Percentiles rank a stretch among this genome's conserved stretches.
phyloP scores from a whole-genome alignment of 2,113 vertebrate species.

The Myiozetetes cayanensis region DNA sequence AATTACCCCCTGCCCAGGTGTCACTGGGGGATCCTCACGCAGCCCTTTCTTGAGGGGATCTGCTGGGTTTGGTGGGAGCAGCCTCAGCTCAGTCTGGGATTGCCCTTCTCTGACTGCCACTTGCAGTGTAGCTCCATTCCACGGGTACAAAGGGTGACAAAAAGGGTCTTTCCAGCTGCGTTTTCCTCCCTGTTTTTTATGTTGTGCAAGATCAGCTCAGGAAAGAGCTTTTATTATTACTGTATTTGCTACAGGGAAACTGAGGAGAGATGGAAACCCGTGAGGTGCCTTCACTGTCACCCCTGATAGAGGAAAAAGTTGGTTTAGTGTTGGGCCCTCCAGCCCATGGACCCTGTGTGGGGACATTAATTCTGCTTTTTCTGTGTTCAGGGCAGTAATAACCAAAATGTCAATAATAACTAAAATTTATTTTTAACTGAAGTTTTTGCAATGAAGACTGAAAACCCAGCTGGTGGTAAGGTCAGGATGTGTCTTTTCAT shows the following conservation, averaged over 20 bases:
- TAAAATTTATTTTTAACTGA: neutral
- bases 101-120: fast-evolving
- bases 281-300: neutral
- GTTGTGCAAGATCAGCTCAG: neutral
- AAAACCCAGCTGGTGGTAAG: neutral
- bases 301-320: neutral
- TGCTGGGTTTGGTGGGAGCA: neutral
- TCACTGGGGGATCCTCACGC: neutral
- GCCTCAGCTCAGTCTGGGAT: neutral
- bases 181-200: neutral
- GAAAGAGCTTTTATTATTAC: neutral
- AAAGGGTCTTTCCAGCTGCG: fast-evolving
- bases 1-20: fast-evolving
- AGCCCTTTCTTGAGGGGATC: neutral
- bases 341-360: fast-evolving
- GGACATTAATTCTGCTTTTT: neutral
- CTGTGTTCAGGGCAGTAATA: neutral
- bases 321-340: neutral
- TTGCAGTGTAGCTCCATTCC: neutral
- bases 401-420: neutral
- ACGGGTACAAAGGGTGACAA: too few species aligned
- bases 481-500: neutral
- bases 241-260: neutral
- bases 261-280: neutral
- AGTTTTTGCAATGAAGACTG: constrained; percentile 1